These are phyloP conservation scores for Chesias legatella DNA, from an alignment of 2,888 invertebrate species.

Conservation along the genomic window DNA sequence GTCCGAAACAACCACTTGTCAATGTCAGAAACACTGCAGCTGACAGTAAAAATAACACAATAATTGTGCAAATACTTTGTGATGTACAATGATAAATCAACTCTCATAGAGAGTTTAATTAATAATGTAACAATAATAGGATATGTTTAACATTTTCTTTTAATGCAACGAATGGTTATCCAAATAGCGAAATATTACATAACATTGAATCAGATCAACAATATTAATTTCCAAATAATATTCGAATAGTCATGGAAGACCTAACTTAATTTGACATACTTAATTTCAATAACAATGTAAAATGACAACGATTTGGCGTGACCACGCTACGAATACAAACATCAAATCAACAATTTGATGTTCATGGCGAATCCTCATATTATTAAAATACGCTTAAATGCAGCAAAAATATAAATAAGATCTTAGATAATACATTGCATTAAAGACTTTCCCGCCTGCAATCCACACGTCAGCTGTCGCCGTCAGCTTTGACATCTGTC, in stretches of 20 bases:
- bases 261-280: slow-evolving; percentile 11
- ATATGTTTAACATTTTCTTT: slow-evolving; percentile 58
- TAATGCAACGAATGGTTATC: slow-evolving; percentile 39
- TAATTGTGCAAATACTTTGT: slow-evolving; percentile 24
- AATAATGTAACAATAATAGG: slow-evolving; percentile 49
- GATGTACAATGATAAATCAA: slow-evolving; percentile 13
- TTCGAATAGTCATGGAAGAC: slow-evolving; percentile 42
- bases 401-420: slow-evolving; percentile 17
- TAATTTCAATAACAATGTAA: slow-evolving; percentile 6
- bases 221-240: slow-evolving; percentile 27
- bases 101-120: slow-evolving; percentile 36
- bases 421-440: slow-evolving; percentile 12
- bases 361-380: slow-evolving; percentile 19
- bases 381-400: slow-evolving; percentile 19
- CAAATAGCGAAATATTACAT: slow-evolving; percentile 40
- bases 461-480: neutral
- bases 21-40: slow-evolving; percentile 1
- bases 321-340: slow-evolving; percentile 4
- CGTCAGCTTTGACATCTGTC: slow-evolving; percentile 12
- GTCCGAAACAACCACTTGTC: too few species aligned
- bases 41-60: slow-evolving; percentile 27
- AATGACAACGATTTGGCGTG: slow-evolving; percentile 3
- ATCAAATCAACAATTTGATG: slow-evolving; percentile 7
- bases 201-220: slow-evolving; percentile 30
- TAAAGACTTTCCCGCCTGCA: neutral